phyloP scores from a whole-genome alignment of 1,140 invertebrate genomes.

The Drosophila tristis region DNA sequence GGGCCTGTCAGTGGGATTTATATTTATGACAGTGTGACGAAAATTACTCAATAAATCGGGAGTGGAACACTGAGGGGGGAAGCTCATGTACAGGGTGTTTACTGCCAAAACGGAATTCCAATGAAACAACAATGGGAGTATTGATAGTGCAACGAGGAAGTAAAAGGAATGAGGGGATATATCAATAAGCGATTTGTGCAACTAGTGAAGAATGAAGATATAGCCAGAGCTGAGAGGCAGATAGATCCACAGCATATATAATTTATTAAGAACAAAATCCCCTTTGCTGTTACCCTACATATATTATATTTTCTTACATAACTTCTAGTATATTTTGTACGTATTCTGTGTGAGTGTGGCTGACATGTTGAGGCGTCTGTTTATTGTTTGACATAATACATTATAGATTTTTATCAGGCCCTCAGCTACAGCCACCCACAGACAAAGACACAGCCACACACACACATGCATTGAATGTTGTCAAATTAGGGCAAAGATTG shows the following conservation, averaged over 20 bases:
- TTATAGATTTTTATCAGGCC: constrained; percentile 57
- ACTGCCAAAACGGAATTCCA: too few relatives aligned
- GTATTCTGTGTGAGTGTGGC: constrained; percentile 21
- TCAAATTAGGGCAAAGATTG: constrained; percentile 70
- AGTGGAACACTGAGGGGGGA: constrained; percentile 4
- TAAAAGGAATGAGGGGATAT: too few relatives aligned
- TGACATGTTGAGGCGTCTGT: constrained; percentile 57
- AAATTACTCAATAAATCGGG: constrained; percentile 48
- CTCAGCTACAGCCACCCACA: constrained; percentile 32
- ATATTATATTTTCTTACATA: too few relatives aligned
- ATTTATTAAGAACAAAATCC: too few relatives aligned
- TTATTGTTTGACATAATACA: constrained; percentile 62
- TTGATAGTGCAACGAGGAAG: too few relatives aligned
- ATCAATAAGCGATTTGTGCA: too few relatives aligned
- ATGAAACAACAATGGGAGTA: too few relatives aligned
- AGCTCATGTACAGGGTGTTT: constrained; percentile 11
- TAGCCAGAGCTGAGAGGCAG: too few relatives aligned
- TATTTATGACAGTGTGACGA: constrained; percentile 52
- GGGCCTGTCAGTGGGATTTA: constrained; percentile 38
- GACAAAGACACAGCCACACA: too few relatives aligned
- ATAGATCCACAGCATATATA: too few relatives aligned
- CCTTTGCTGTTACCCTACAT: too few relatives aligned
- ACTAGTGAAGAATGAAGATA: too few relatives aligned
- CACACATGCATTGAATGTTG: constrained; percentile 48
- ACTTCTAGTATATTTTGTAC: constrained; percentile 20